A percentile compares a stretch with the other conserved stretches of the same genome.
Evolutionary conservation across 2,113 vertebrate species (phyloP).

Genomic region (Callocephalon fimbriatum): DNA sequence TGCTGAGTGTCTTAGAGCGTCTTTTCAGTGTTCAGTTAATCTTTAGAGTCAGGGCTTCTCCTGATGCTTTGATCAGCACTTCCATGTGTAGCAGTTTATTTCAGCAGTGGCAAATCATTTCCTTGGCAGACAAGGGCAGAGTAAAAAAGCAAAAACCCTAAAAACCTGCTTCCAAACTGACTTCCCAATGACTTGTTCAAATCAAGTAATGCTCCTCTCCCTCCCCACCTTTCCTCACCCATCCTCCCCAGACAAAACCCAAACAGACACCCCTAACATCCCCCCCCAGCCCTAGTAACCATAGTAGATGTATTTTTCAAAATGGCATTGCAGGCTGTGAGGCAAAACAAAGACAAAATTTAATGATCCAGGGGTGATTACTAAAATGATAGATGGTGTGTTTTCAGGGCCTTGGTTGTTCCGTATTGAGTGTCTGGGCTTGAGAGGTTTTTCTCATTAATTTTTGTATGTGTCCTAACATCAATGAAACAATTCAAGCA

Average conservation of each 20-base stretch:
- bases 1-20: background rate
- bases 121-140: background rate
- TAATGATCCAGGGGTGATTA: background rate
- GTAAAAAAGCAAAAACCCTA: background rate
- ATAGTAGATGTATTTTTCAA: background rate
- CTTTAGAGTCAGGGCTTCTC: background rate
- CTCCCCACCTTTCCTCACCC: fast-evolving
- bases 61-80: background rate
- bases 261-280: background rate
- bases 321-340: background rate
- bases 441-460: constrained; percentile 8
- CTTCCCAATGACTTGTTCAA: background rate
- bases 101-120: background rate
- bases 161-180: background rate
- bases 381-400: background rate
- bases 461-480: background rate
- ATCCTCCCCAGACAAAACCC: background rate
- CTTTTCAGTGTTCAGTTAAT: background rate
- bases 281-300: background rate
- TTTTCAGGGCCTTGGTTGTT: background rate
- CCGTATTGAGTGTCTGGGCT: background rate
- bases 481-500: background rate
- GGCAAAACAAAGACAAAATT: background rate
- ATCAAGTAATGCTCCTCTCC: background rate
- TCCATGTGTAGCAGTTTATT: background rate